A percentile compares a stretch with the other conserved stretches of the same genome.
Conservation (phyloP, 2,888 invertebrate genomes). For the Crossocerus cetratus region DNA sequence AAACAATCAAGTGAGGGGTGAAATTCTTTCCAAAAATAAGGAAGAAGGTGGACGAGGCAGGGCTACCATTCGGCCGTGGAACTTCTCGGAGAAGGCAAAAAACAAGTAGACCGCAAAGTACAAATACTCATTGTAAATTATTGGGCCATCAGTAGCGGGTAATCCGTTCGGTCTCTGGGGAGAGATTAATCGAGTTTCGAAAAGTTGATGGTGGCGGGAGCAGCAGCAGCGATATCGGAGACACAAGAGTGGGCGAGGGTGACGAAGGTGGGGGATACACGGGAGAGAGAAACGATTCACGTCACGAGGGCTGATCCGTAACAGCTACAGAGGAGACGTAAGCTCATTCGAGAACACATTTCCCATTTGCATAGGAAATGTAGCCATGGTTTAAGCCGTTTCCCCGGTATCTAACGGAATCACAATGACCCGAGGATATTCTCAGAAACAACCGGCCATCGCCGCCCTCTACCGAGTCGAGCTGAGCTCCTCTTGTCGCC, state of each 20-base stretch:
- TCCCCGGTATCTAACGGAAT: constrained; percentile 61
- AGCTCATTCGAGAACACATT: constrained; percentile 63
- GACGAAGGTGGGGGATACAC: not conserved
- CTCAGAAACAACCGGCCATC: constrained; percentile 42
- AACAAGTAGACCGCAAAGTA: not conserved
- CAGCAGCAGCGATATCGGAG: not conserved
- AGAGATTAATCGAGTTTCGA: constrained; percentile 47
- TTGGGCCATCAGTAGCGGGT: not conserved
- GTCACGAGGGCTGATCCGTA: constrained; percentile 58
- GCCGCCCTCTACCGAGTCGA: too few species aligned
- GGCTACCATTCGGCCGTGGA: too few species aligned
- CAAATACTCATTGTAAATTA: constrained; percentile 18
- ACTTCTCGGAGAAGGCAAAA: not conserved
- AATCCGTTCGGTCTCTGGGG: constrained; percentile 16
- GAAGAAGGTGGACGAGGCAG: not conserved
- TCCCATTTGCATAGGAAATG: constrained; percentile 65
- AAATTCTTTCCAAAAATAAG: not conserved
- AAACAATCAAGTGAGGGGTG: too few species aligned
- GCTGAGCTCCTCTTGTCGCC: too few species aligned
- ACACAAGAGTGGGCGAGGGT: not conserved
- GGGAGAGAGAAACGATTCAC: constrained; percentile 53
- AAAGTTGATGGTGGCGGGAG: constrained; percentile 45
- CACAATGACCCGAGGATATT: constrained; percentile 59
- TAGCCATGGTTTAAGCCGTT: constrained; percentile 58
- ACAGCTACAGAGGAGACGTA: constrained; percentile 55